Base-by-base conservation (phyloP, 2,888 invertebrate genomes). In the Eupsilia transversa region DNA sequence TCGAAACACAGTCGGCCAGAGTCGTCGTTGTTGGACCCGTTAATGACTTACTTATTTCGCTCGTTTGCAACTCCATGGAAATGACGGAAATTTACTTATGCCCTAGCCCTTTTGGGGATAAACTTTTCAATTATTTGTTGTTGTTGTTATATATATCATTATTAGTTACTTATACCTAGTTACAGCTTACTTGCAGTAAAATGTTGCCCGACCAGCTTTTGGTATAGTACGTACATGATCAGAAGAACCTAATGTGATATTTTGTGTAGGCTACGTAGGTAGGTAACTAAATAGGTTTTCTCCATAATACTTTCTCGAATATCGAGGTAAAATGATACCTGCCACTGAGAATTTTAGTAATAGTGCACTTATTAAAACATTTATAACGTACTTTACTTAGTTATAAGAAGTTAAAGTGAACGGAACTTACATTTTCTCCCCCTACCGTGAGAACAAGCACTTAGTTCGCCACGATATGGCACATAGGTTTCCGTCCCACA, bases 31-130 rank as follows among this genome's bases (percentile, higher is more conserved):
- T 89, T 85, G 88, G 84, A 88, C 84, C 88, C 87, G 88, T 87
- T 91, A 92, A 92, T 91, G 89, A 93, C 89, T 93, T 91, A 91
- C 91, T 92, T 92, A 92, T 92, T 92, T 91, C 86, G 84, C 84
- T 87, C 86, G 84, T 91, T 92, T 89, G 76, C 77, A 91, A 88
- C 85, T 90, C 91, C 87, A 82, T 79, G 71, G 79, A 80, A 83
- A 85, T 86, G 86, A 88, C 81, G 86, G 83, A 89, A 90, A 91
- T 89, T 87, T 80, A 86, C 87, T 87, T 87, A 82, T 69, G n/a
- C n/a, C n/a, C 59, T 41, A 52, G 66, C 52, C 59, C 64, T 78
- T 75, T 78, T 64, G 23, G 23, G 49, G 43, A 64, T 46, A 74
- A 75, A 73, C 74, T 72, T 68, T 75, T 67, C 46, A 68, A 72